Conservation (phyloP, 2,113 vertebrate species). For the Sminthopsis crassicaudata region DNA sequence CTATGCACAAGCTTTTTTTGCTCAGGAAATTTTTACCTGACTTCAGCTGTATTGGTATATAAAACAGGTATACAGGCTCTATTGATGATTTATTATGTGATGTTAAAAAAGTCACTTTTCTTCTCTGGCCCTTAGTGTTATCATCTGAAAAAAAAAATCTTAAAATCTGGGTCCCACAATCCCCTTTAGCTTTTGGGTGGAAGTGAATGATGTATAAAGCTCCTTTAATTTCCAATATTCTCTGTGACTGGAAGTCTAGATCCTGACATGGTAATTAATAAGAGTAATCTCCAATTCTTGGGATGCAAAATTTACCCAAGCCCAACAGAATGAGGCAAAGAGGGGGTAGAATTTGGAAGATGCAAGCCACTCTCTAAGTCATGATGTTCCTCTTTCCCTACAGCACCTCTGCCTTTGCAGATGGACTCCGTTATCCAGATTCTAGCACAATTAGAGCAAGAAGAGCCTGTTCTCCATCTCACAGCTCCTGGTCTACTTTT, state of each 20-base stretch:
- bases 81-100: not conserved
- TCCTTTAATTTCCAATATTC: not conserved
- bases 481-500: not conserved
- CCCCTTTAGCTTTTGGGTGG: not conserved
- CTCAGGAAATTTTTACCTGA: no score
- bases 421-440: slow-evolving; percentile 85
- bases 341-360: not conserved
- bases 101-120: not conserved
- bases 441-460: slow-evolving; percentile 82
- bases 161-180: not conserved
- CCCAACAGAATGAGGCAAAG: not conserved
- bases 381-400: not conserved
- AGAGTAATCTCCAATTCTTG: not conserved
- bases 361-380: not conserved
- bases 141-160: not conserved
- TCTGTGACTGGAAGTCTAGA: not conserved
- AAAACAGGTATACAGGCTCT: not conserved
- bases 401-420: slow-evolving; percentile 78
- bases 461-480: fast-evolving
- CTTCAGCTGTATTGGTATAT: no score
- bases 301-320: not conserved
- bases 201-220: not conserved
- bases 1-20: no score
- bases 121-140: not conserved
- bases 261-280: not conserved